phyloP scores from a whole-genome alignment of 2,113 vertebrate genomes.

The Pagrus major region DNA sequence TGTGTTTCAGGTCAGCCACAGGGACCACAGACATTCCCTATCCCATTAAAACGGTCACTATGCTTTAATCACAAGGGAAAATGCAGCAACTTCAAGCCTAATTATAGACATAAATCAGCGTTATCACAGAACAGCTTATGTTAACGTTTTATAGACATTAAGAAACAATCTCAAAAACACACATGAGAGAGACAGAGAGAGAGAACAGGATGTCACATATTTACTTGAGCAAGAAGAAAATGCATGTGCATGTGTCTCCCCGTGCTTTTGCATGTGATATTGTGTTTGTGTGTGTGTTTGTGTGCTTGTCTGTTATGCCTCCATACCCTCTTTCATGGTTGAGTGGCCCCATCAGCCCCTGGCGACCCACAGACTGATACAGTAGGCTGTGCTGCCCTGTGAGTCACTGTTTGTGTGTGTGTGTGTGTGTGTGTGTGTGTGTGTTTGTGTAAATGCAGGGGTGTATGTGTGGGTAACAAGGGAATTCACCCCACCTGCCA shows the following conservation, averaged over 20 bases:
- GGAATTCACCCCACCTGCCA: slow-evolving; percentile 45
- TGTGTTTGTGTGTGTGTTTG: slow-evolving; percentile 28
- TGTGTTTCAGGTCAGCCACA: background rate
- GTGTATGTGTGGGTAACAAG: slow-evolving; percentile 24
- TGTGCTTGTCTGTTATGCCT: slow-evolving; percentile 52
- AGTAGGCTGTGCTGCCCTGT: slow-evolving; percentile 55
- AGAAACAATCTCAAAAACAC: background rate
- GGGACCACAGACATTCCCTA: no score
- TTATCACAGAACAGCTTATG: background rate
- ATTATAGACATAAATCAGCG: background rate
- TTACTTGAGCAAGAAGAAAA: background rate
- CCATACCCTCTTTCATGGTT: slow-evolving; percentile 63
- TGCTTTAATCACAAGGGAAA: background rate
- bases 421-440: slow-evolving; percentile 27
- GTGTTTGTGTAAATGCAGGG: slow-evolving; percentile 15
- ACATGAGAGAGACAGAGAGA: background rate
- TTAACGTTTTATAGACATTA: background rate
- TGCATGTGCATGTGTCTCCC: slow-evolving; percentile 34
- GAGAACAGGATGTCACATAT: slow-evolving; percentile 16
- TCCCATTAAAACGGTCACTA: background rate
- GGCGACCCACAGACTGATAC: slow-evolving; percentile 66
- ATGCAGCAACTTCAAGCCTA: background rate
- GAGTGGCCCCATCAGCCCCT: slow-evolving; percentile 58
- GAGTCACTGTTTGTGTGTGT: slow-evolving; percentile 54
- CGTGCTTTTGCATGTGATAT: slow-evolving; percentile 37